Evolutionary conservation across 2,797 vertebrate species (phyloP), one percentile per base, ranked within the genome.

Genomic region (Squalus acanthias): DNA sequence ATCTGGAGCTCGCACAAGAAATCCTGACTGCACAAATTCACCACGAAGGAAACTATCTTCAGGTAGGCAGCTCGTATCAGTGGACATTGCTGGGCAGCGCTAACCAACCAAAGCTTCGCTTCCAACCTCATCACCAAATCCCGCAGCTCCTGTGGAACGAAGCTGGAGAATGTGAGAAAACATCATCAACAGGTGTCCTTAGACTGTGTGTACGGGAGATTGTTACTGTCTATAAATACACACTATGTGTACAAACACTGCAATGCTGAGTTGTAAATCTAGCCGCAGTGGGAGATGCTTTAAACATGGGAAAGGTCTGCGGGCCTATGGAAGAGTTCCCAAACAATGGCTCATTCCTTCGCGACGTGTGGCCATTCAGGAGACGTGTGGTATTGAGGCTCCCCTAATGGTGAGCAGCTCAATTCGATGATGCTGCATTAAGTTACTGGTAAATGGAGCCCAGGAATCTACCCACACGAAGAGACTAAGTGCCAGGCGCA

Each of bases 31-130:
- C 97, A 97, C 82, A 96, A 96, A 3, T 96, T 0, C 1, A 97
- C 97, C 17, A 99, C 96, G 0, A 97, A 97, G 60, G 97, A 57
- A 0, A 97, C 97, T 53, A 98, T 97, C 0, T 97, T 96, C 65
- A 99, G 97, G 97, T 98, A 99, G 7, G 97, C 96, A 0, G 97
- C 97, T 0, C 98, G 98, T 97, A 99, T 97, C 13, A 99, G 97
- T 0, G 97, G 98, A 96, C 98, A 99, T 96, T 79, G 97, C 96
- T 99, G 98, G 74, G 96, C 95, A 6, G 97, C 96, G 29, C 97
- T 98, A 91, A 97, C 97, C 97, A 99, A 97, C 98, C 98, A 98
- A 76, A 97, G 70, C 0, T 97, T 97, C 0, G 76, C 97, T 46
- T 98, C 98, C 96, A 98, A 91, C 91, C 97, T 96, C 95, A 96